Evolutionary conservation across 2,113 vertebrate genomes (phyloP), one percentile per base, ranked within the genome.

Genomic region (Ceratotherium simum): DNA sequence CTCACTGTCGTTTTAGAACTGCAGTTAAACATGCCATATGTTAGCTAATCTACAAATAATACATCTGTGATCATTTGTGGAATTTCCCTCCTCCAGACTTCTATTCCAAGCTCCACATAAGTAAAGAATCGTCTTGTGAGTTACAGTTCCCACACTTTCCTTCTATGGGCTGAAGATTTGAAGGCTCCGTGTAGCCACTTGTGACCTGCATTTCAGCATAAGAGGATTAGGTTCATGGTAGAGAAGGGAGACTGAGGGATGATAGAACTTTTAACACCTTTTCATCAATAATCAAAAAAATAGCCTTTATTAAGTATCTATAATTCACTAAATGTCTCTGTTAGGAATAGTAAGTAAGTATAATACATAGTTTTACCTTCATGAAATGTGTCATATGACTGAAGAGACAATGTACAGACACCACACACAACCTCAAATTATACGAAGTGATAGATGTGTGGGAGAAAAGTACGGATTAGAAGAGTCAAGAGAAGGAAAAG

Each of bases 31-130:
- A 93, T 92, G 86, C 98, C 95, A 98, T 97, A 96, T 98, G 97
- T 91, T 92, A 94, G 76, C 91, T 99, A 98, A 98, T 98, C 98
- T 98, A 97, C 96, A 98, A 98, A 98, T 98, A 98, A 98, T 97
- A 73, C 75, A 89, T 97, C 97, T 96, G 97, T 97, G 89, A 98
- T 96, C 82, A 94, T 81, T 96, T 96, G 98, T 98, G 97, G 98
- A 97, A 97, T 98, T 98, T 98, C 98, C 98, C 98, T 98, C 99
- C 98, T 98, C 98, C 98, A 88, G 92, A 78, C 76, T 98, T 98
- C 98, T 99, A 98, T 98, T 99, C 98, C 97, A 97, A 98, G 98
- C 81, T 82, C 29, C 94, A 80, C 85, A 87, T 93, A 94, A 97
- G 97, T 98, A 98, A 92, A 97, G 97, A 97, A 98, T 86, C 54